phyloP scores from a whole-genome alignment of 1,140 invertebrate genomes.

The Drosophila mauritiana region DNA sequence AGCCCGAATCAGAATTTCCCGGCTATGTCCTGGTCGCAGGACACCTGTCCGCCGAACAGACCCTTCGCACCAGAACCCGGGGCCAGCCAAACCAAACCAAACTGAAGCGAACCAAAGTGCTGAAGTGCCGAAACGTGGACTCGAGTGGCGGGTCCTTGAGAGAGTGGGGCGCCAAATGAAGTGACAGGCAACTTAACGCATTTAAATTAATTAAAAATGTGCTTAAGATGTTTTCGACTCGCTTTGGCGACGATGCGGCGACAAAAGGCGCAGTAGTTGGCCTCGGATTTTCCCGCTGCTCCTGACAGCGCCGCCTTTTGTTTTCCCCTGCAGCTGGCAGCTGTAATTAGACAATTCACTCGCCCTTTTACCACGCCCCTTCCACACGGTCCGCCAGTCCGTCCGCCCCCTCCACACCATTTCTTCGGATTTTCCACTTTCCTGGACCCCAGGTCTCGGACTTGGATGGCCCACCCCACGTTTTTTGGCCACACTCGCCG shows the following conservation, averaged over 20 bases:
- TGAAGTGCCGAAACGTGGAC: constrained; percentile 45
- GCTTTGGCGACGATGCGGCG: constrained; percentile 54
- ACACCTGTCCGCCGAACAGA: constrained; percentile 18
- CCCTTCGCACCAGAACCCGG: neutral
- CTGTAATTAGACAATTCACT: constrained; percentile 83
- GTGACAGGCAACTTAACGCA: constrained; percentile 82
- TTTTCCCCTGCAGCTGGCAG: constrained; percentile 70
- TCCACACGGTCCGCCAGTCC: neutral
- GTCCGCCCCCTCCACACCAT: neutral
- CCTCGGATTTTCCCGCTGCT: constrained; percentile 42
- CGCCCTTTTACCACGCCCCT: constrained; percentile 26
- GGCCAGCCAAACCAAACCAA: too few species aligned
- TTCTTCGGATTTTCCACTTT: constrained; percentile 4
- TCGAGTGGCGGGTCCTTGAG: constrained; percentile 40
- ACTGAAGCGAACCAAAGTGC: neutral
- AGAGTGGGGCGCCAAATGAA: constrained; percentile 74
- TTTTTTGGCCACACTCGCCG: constrained; percentile 51
- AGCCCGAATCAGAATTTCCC: neutral
- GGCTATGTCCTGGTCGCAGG: neutral
- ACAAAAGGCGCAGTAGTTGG: constrained; percentile 61
- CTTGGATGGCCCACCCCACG: constrained; percentile 10
- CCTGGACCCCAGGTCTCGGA: constrained; percentile 8
- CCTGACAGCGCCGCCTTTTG: constrained; percentile 39
- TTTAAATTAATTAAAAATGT: constrained; percentile 83
- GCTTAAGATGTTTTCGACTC: constrained; percentile 82